phyloP scores from a whole-genome alignment of 2,797 vertebrate genomes.

The Thalassophryne amazonica region DNA sequence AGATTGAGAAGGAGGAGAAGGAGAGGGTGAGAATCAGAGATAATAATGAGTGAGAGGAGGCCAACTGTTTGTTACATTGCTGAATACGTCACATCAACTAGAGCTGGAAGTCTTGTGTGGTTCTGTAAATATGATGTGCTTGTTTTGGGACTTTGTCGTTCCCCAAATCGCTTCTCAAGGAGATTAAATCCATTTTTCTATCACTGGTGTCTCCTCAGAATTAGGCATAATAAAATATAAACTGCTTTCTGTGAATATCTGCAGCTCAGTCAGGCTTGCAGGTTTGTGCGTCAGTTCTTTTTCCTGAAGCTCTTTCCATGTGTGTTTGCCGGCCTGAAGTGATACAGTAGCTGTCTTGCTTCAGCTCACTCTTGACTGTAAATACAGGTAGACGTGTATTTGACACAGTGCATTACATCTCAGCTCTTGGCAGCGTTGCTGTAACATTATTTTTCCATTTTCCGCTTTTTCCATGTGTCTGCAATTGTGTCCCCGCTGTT shows the following conservation, averaged over 20 bases:
- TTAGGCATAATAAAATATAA: slow-evolving; percentile 46
- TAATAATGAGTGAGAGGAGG: slow-evolving; percentile 63
- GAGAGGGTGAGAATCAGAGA: slow-evolving; percentile 44
- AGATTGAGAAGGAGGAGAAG: slow-evolving; percentile 36
- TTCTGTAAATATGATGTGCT: slow-evolving; percentile 59
- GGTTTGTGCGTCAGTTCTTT: slow-evolving; percentile 11
- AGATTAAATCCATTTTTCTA: slow-evolving; percentile 51
- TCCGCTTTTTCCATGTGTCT: slow-evolving; percentile 23
- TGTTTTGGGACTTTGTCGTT: slow-evolving; percentile 40
- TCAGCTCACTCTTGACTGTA: slow-evolving; percentile 7
- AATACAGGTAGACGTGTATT: slow-evolving; percentile 16
- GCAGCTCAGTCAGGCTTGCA: slow-evolving; percentile 33
- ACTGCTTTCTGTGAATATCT: slow-evolving; percentile 29
- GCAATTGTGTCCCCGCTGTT: background rate
- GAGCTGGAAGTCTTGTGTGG: slow-evolving; percentile 49
- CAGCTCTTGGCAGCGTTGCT: slow-evolving; percentile 6
- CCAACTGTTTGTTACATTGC: slow-evolving; percentile 48
- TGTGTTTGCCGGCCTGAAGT: background rate
- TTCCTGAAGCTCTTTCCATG: slow-evolving; percentile 14
- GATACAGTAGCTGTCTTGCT: background rate
- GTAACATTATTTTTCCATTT: slow-evolving; percentile 22
- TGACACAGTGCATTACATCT: slow-evolving; percentile 28
- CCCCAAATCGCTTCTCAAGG: slow-evolving; percentile 38
- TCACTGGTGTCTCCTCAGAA: slow-evolving; percentile 36
- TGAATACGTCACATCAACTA: slow-evolving; percentile 62